These are phyloP conservation scores for Stenodema calcarata DNA, from an alignment of 2,888 invertebrate species.

Conservation along the genomic window DNA sequence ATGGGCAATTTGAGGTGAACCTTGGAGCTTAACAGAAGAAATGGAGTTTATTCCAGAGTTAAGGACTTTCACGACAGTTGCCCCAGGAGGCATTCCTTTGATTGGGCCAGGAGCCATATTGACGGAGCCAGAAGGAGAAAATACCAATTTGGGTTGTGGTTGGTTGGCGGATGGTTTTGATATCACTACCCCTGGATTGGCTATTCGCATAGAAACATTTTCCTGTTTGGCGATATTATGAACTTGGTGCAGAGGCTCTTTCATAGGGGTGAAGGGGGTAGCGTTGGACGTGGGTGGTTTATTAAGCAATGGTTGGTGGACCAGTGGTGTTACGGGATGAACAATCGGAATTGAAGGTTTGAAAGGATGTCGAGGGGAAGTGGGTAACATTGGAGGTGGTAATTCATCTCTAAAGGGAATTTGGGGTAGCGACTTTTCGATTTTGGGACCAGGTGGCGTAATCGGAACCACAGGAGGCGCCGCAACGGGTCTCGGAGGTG, in stretches of 20 bases:
- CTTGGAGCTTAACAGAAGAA: neutral
- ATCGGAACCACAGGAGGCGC: neutral
- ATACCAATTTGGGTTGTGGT: neutral
- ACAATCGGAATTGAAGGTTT: neutral
- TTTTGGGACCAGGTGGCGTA: neutral
- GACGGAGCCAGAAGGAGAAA: neutral
- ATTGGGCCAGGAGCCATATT: neutral
- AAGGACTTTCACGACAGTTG: slow-evolving; percentile 19
- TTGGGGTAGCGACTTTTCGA: neutral
- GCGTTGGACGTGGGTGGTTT: neutral
- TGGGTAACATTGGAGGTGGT: neutral
- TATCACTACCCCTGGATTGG: neutral
- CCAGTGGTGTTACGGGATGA: neutral
- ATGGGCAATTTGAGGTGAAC: neutral
- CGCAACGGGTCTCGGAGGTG: neutral
- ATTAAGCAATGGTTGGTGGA: neutral
- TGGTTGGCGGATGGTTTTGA: neutral
- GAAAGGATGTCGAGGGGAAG: neutral
- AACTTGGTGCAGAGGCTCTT: neutral
- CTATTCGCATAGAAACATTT: neutral
- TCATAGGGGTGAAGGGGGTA: neutral
- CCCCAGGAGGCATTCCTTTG: slow-evolving; percentile 1
- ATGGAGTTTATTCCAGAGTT: neutral
- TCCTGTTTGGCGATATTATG: neutral
- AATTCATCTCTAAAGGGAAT: neutral